Evolutionary conservation across 2,113 vertebrate species (phyloP).

Genomic region (Brachypodius melanocephalos): DNA sequence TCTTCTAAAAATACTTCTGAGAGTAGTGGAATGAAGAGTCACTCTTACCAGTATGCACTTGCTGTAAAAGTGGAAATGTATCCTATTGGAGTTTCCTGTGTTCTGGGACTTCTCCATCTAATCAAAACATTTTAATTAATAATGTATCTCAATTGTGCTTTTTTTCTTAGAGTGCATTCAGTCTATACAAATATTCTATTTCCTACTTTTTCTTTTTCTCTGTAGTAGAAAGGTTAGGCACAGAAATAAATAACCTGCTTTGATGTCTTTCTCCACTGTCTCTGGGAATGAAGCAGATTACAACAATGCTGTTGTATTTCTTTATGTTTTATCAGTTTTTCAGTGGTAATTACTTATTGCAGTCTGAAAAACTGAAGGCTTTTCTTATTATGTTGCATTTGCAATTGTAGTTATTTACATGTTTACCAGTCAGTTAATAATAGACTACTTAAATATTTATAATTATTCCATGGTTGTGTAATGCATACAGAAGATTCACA

Average conservation of each 20-base stretch:
- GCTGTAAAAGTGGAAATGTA: background rate
- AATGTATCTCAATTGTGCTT: background rate
- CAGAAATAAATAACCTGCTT: background rate
- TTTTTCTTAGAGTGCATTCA: background rate
- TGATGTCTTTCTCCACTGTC: background rate
- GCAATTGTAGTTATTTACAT: background rate
- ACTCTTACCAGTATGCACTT: background rate
- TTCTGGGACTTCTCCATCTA: background rate
- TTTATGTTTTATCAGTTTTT: background rate
- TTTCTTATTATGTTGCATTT: constrained; percentile 3
- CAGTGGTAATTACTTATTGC: background rate
- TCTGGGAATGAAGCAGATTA: background rate
- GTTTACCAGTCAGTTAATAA: background rate
- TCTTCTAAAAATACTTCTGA: constrained; percentile 10
- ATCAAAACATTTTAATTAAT: constrained; percentile 13
- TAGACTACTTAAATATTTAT: constrained; percentile 26
- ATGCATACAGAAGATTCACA: background rate
- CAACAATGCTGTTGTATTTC: background rate
- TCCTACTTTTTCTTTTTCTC: background rate
- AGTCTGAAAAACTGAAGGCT: background rate
- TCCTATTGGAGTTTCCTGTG: background rate
- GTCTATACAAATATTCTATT: background rate
- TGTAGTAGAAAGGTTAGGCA: background rate
- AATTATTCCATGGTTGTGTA: background rate
- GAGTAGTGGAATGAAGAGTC: background rate